Percentiles rank a stretch among this genome's conserved stretches.
phyloP scores from a whole-genome alignment of 2,888 invertebrate genomes.

The Drosophila setosimentum region DNA sequence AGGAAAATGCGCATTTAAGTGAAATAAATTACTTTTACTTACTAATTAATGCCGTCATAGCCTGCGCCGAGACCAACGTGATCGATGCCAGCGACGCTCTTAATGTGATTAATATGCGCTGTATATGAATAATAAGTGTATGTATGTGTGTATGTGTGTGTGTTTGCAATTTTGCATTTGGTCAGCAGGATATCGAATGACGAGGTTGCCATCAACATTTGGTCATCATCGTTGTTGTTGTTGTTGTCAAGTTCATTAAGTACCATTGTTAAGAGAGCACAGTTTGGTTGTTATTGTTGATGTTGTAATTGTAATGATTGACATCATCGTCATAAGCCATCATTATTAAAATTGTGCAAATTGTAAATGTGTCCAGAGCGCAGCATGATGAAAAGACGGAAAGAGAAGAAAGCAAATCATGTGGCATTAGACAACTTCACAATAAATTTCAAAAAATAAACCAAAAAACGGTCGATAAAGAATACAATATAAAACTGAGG shows the following conservation, averaged over 20 bases:
- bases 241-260: conserved; percentile 63
- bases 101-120: conserved; percentile 96
- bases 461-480: not conserved
- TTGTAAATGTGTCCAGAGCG: conserved; percentile 67
- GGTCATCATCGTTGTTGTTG: conserved; percentile 20
- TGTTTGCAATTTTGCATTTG: conserved; percentile 39
- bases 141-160: conserved; percentile 6
- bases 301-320: conserved; percentile 23
- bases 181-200: conserved; percentile 64
- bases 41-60: conserved; percentile 96
- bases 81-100: conserved; percentile 93
- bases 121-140: conserved; percentile 57
- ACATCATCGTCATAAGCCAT: conserved; percentile 63
- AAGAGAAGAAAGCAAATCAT: conserved; percentile 42
- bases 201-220: conserved; percentile 39
- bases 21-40: conserved; percentile 87
- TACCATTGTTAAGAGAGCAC: conserved; percentile 57
- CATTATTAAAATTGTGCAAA: conserved; percentile 76
- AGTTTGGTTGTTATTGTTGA: conserved; percentile 38
- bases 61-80: conserved; percentile 95
- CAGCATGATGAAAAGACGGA: conserved; percentile 44
- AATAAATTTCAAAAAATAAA: conserved; percentile 24
- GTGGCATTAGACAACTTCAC: conserved; percentile 49
- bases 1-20: conserved; percentile 77
- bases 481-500: not conserved